Evolutionary conservation across 2,113 vertebrate genomes (phyloP).

Genomic region (Lycaon pictus): DNA sequence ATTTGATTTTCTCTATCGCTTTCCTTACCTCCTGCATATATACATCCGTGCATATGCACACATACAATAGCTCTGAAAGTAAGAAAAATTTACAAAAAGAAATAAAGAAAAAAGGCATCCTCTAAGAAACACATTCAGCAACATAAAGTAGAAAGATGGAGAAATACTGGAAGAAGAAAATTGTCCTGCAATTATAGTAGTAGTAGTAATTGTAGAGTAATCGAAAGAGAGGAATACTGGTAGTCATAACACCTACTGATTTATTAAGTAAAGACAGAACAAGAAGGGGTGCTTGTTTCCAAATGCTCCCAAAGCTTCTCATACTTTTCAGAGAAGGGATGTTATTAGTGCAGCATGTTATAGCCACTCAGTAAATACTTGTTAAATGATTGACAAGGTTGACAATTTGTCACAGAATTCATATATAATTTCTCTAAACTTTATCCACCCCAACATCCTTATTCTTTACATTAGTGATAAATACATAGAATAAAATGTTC

Average conservation of each 20-base stretch:
- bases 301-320: background rate
- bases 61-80: background rate
- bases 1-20: background rate
- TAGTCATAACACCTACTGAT: background rate
- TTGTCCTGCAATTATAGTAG: background rate
- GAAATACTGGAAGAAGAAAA: conserved; percentile 46
- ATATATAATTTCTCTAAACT: background rate
- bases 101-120: background rate
- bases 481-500: background rate
- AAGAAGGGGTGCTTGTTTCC: background rate
- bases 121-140: background rate
- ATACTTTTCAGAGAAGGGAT: background rate
- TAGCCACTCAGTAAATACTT: background rate
- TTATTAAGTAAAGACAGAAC: background rate
- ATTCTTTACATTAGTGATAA: background rate
- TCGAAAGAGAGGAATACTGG: background rate
- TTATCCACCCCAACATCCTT: background rate
- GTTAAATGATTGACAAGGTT: background rate
- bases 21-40: background rate
- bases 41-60: background rate
- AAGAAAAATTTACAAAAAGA: background rate
- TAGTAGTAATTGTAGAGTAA: conserved; percentile 2
- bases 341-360: background rate
- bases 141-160: background rate
- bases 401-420: background rate